phyloP scores from a whole-genome alignment of 2,797 vertebrate genomes.

The Lacerta bilineata region DNA sequence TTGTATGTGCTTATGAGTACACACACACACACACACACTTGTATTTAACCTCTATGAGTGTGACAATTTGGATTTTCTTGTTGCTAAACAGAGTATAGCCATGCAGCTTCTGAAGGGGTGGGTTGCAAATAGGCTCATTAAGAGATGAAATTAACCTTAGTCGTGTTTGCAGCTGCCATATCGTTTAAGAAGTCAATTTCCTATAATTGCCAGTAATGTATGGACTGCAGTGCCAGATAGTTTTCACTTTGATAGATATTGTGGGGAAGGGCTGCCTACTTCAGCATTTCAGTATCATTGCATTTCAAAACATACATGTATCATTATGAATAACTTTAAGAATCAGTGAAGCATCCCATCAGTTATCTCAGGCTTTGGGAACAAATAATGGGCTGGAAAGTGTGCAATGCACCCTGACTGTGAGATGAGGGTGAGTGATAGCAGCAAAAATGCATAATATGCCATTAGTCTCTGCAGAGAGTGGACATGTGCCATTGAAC shows the following conservation, averaged over 20 bases:
- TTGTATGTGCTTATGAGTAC: background rate
- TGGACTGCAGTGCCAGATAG: background rate
- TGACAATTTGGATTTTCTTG: background rate
- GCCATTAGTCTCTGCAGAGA: background rate
- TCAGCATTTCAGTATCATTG: background rate
- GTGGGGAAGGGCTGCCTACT: background rate
- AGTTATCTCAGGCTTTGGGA: background rate
- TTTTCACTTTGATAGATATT: background rate
- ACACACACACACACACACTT: background rate
- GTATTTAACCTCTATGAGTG: background rate
- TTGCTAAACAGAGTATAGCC: background rate
- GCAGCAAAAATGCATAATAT: constrained; percentile 7
- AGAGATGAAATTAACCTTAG: background rate
- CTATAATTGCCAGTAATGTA: background rate
- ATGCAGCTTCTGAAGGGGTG: background rate
- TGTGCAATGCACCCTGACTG: background rate
- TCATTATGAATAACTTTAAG: constrained; percentile 10
- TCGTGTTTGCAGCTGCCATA: fast-evolving
- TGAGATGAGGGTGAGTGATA: constrained; percentile 6
- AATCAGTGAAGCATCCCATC: background rate
- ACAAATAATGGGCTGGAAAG: constrained; percentile 3
- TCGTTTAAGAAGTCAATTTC: constrained; percentile 3
- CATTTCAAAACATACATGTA: background rate
- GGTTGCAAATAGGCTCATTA: background rate
- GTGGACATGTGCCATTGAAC: background rate